Evolutionary conservation across 2,113 vertebrate species (phyloP).

Genomic region (Lethenteron camtschaticum): DNA sequence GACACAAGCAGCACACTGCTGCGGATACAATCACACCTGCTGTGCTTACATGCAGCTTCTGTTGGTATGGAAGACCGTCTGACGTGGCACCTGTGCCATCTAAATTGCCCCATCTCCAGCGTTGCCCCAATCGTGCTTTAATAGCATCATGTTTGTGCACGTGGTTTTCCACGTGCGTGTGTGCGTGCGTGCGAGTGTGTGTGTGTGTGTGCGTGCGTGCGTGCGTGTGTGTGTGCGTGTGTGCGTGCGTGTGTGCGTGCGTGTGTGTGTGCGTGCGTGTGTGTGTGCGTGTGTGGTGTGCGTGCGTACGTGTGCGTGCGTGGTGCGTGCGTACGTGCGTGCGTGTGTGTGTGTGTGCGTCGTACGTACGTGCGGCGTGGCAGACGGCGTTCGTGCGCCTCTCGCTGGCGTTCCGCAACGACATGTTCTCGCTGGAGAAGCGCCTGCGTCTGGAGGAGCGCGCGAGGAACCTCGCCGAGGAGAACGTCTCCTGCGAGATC

Average conservation of each 20-base stretch:
- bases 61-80: background rate
- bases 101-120: background rate
- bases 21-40: no score
- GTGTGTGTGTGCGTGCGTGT: background rate
- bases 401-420: slow-evolving; percentile 79
- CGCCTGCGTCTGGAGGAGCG: slow-evolving; percentile 65
- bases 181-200: background rate
- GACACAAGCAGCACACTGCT: no score
- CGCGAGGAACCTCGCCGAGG: slow-evolving; percentile 72
- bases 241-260: background rate
- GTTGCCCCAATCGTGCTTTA: background rate
- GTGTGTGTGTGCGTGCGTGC: no score
- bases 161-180: background rate
- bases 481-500: slow-evolving; percentile 65
- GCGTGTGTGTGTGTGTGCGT: background rate
- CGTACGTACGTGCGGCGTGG: background rate
- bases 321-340: background rate
- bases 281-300: background rate
- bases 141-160: background rate
- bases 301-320: background rate
- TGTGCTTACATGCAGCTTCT: background rate
- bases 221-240: background rate
- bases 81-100: background rate
- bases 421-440: slow-evolving; percentile 85
- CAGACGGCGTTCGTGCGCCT: slow-evolving; percentile 74